phyloP scores from a whole-genome alignment of 2,888 invertebrate species.

The Cactoblastis cactorum region DNA sequence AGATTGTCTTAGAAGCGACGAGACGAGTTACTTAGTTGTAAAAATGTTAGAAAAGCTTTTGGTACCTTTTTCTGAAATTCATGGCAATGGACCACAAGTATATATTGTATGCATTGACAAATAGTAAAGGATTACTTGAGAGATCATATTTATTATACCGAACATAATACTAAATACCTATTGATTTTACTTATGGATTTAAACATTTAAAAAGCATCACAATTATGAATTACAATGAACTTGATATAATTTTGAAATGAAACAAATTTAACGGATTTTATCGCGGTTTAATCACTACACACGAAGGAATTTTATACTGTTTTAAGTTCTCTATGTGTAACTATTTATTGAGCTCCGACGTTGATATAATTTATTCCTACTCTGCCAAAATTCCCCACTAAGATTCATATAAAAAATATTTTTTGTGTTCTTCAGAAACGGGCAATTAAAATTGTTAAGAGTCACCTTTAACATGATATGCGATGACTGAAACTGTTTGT shows the following conservation, averaged over 20 bases:
- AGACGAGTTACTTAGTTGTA: no score
- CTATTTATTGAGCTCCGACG: no score
- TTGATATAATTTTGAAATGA: neutral
- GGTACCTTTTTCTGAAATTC: no score
- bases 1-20: no score
- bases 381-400: constrained; percentile 1
- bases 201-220: neutral
- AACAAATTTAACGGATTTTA: no score
- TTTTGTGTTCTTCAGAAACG: neutral
- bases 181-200: neutral
- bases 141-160: neutral
- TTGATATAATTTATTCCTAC: neutral
- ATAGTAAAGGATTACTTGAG: no score
- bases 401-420: neutral
- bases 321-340: no score
- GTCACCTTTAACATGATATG: neutral
- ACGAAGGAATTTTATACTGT: no score
- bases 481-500: neutral
- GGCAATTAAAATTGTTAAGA: constrained; percentile 4
- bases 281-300: no score
- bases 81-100: no score
- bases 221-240: neutral
- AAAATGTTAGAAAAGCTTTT: no score
- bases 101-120: no score
- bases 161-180: neutral